Evolutionary conservation across 1,140 invertebrate species (phyloP).

Genomic region (Stratiolaelaps scimitus): DNA sequence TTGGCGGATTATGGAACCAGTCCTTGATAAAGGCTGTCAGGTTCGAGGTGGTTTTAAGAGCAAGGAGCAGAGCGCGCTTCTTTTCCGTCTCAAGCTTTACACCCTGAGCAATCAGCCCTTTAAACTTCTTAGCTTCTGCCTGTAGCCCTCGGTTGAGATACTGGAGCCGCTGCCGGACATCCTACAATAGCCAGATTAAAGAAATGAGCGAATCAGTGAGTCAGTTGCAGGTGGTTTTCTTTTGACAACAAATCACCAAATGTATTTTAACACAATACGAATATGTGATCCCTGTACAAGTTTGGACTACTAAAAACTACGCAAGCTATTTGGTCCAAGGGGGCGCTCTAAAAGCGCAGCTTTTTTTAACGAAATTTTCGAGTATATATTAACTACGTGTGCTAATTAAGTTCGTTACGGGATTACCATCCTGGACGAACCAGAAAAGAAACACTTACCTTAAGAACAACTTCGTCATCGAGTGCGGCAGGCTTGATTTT

Average conservation of each 20-base stretch:
- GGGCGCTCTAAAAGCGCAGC: too few relatives aligned
- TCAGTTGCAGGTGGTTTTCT: not conserved
- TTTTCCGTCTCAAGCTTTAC: conserved; percentile 66
- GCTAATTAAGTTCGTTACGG: not conserved
- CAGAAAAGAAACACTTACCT: conserved; percentile 43
- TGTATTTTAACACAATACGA: too few relatives aligned
- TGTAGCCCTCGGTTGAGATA: conserved; percentile 84
- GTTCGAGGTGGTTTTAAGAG: conserved; percentile 77
- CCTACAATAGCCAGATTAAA: not conserved
- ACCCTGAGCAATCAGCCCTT: conserved; percentile 47
- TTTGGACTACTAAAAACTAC: too few relatives aligned
- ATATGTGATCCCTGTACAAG: too few relatives aligned
- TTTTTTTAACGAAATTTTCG: too few relatives aligned
- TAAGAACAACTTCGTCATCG: conserved; percentile 61
- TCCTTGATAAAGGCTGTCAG: conserved; percentile 87
- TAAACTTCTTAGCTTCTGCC: conserved; percentile 77
- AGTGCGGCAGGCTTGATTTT: not conserved
- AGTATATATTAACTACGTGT: too few relatives aligned
- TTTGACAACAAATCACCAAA: too few relatives aligned
- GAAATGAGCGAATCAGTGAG: not conserved
- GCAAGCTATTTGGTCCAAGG: too few relatives aligned
- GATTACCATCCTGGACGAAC: conserved; percentile 11
- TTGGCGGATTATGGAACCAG: conserved; percentile 81
- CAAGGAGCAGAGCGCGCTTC: conserved; percentile 52
- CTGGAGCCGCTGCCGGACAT: conserved; percentile 50